A percentile compares a stretch with the other conserved stretches of the same genome.
Evolutionary conservation across 2,797 vertebrate genomes (phyloP).

Genomic region (Falco biarmicus): DNA sequence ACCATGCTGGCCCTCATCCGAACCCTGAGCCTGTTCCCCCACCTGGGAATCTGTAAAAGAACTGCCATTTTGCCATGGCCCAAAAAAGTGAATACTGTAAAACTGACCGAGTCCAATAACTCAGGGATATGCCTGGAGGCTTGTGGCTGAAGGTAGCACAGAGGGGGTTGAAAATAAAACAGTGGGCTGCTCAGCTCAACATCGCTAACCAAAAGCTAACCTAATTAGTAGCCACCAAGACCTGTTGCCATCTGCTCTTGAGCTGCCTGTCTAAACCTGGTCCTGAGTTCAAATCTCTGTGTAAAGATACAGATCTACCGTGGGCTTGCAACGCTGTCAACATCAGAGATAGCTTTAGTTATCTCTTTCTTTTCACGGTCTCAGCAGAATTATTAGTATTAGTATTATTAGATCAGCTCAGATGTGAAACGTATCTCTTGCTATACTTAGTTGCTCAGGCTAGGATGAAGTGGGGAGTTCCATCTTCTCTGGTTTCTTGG

Average conservation of each 20-base stretch:
- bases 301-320: neutral
- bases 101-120: neutral
- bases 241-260: neutral
- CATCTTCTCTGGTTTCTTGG: neutral
- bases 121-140: neutral
- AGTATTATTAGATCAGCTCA: neutral
- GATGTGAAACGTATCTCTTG: neutral
- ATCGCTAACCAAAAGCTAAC: neutral
- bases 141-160: neutral
- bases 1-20: neutral
- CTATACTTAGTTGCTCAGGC: neutral
- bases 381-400: neutral
- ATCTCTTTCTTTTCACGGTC: neutral
- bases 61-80: neutral
- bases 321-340: neutral
- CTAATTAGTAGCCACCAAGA: neutral
- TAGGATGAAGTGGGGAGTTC: neutral
- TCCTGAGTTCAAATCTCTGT: neutral
- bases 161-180: neutral
- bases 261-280: neutral
- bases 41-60: neutral
- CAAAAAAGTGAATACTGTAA: fast-evolving
- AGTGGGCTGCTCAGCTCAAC: neutral
- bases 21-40: neutral
- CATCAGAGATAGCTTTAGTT: neutral